These are phyloP conservation scores for Hirtodrosophila cameraria DNA, from an alignment of 2,888 invertebrate genomes.

Conservation along the genomic window DNA sequence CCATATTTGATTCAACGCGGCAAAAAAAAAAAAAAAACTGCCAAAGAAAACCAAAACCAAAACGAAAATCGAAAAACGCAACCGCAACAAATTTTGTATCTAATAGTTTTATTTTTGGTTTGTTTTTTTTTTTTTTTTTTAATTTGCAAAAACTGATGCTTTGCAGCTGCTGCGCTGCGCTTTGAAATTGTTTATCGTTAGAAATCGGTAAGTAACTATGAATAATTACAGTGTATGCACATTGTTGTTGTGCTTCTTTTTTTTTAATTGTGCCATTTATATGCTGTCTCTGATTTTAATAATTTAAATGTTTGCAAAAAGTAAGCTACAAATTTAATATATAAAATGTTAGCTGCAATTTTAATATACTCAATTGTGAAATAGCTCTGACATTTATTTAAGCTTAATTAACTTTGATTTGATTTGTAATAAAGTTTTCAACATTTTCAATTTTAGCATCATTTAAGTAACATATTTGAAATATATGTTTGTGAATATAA, in stretches of 20 bases:
- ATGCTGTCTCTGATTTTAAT: constrained; percentile 37
- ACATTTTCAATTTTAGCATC: neutral
- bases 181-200: constrained; percentile 37
- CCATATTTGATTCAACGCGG: constrained; percentile 46
- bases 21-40: too few species aligned
- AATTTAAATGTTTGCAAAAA: constrained; percentile 25
- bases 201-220: neutral
- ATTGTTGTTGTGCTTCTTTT: constrained; percentile 1
- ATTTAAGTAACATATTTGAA: constrained; percentile 6
- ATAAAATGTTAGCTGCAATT: too few species aligned
- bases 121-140: too few species aligned
- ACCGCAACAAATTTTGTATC: constrained; percentile 56
- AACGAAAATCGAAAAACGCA: constrained; percentile 39
- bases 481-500: too few species aligned
- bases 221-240: neutral
- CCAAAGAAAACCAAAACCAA: constrained; percentile 38
- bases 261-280: constrained; percentile 49
- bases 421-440: too few species aligned
- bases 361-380: too few species aligned
- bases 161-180: constrained; percentile 57
- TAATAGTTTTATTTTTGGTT: too few species aligned
- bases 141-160: constrained; percentile 54
- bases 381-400: too few species aligned
- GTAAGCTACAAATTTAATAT: constrained; percentile 18
- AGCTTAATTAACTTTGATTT: constrained; percentile 6